phyloP scores from a whole-genome alignment of 1,140 invertebrate species.

The Bombus cullumanus region DNA sequence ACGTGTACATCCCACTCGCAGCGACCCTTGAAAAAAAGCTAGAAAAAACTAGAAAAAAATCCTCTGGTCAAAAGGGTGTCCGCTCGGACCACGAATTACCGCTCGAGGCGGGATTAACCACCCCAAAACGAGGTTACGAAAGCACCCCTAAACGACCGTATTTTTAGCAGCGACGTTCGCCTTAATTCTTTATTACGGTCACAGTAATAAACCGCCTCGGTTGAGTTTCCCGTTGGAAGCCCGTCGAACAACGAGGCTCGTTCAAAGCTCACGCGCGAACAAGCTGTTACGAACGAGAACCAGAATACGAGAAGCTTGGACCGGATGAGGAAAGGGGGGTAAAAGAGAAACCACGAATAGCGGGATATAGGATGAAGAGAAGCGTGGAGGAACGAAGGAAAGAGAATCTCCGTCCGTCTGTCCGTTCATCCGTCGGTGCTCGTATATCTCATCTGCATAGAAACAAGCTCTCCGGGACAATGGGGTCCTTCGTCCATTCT shows the following conservation, averaged over 20 bases:
- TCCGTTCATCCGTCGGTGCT: conserved; percentile 57
- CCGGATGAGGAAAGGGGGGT: background rate
- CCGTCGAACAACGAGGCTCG: conserved; percentile 8
- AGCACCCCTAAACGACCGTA: conserved; percentile 32
- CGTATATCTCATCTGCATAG: conserved; percentile 80
- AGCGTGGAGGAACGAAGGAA: conserved; percentile 51
- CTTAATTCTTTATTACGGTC: conserved; percentile 41
- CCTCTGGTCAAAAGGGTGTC: background rate
- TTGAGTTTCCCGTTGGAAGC: background rate
- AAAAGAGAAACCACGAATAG: conserved; percentile 11
- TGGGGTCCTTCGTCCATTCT: conserved; percentile 79
- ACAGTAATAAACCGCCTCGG: conserved; percentile 26
- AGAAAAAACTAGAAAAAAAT: background rate
- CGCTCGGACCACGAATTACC: background rate
- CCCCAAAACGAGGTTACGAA: conserved; percentile 22
- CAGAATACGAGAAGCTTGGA: background rate
- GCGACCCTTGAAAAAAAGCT: background rate
- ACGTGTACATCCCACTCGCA: background rate
- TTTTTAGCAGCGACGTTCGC: conserved; percentile 5
- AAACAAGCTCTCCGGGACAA: conserved; percentile 80
- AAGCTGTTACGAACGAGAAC: background rate
- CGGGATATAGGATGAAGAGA: conserved; percentile 14
- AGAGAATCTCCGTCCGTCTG: conserved; percentile 47
- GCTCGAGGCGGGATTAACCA: conserved; percentile 1
- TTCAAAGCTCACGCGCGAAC: conserved; percentile 10